Conservation (phyloP, 1,140 invertebrate species). For the Cydia fagiglandana region DNA sequence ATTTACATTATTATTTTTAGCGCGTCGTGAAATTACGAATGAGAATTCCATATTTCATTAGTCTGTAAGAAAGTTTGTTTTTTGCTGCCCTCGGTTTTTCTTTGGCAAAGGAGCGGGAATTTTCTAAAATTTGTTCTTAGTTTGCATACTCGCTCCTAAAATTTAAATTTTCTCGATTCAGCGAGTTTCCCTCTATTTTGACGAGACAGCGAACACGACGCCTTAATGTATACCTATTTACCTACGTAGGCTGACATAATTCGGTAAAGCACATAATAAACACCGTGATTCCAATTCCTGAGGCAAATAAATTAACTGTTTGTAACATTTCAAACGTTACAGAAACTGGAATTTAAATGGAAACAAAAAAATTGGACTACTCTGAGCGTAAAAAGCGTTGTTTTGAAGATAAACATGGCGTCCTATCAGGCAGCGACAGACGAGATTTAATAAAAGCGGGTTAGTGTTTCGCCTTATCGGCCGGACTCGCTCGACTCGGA, state of each 20-base stretch:
- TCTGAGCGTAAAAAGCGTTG: slow-evolving; percentile 69
- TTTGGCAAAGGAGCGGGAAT: slow-evolving; percentile 25
- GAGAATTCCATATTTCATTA: slow-evolving; percentile 31
- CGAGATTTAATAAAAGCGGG: slow-evolving; percentile 70
- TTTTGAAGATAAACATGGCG: slow-evolving; percentile 75
- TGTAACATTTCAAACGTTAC: slow-evolving; percentile 30
- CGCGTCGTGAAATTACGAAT: slow-evolving; percentile 27
- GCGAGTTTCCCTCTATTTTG: slow-evolving; percentile 29
- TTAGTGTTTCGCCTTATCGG: slow-evolving; percentile 62
- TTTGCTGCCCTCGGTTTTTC: slow-evolving; percentile 31
- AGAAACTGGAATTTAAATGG: slow-evolving; percentile 38
- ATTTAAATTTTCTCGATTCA: slow-evolving; percentile 30
- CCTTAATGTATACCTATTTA: background rate
- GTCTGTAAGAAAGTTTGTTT: slow-evolving; percentile 29
- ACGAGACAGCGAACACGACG: slow-evolving; percentile 22
- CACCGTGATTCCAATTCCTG: slow-evolving; percentile 45
- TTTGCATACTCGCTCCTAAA: slow-evolving; percentile 32
- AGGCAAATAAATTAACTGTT: background rate
- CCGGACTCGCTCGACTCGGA: slow-evolving; percentile 68
- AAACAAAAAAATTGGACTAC: slow-evolving; percentile 55
- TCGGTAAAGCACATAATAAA: background rate
- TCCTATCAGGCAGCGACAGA: slow-evolving; percentile 74
- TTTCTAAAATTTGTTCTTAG: slow-evolving; percentile 32
- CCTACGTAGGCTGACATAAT: slow-evolving; percentile 1
- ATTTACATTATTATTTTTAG: slow-evolving; percentile 26